phyloP scores from a whole-genome alignment of 1,140 invertebrate genomes.

The Idris sp. region DNA sequence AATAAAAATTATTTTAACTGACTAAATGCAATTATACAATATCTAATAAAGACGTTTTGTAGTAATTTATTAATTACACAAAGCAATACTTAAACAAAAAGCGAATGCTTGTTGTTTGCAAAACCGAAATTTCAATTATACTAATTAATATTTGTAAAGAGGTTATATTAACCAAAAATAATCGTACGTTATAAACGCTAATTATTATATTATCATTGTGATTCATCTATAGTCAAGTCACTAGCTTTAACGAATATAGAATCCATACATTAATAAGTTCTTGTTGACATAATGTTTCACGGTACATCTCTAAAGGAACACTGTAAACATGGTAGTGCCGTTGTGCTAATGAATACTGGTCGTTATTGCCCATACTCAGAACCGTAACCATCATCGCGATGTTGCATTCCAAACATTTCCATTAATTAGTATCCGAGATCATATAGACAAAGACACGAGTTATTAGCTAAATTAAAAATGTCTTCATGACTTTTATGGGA shows the following conservation, averaged over 20 bases:
- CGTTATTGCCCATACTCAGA: conserved; percentile 60
- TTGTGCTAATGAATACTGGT: conserved; percentile 62
- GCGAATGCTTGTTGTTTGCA: no score
- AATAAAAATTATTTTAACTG: no score
- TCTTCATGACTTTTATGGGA: conserved; percentile 26
- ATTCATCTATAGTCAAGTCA: conserved; percentile 39
- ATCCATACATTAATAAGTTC: conserved; percentile 55
- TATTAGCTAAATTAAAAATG: conserved; percentile 62
- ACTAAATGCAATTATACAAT: no score
- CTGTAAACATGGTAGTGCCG: conserved; percentile 57
- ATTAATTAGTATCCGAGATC: conserved; percentile 62
- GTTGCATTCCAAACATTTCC: conserved; percentile 61
- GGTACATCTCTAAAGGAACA: conserved; percentile 61
- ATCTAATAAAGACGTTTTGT: no score
- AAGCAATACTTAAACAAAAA: no score
- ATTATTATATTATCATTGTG: conserved; percentile 47
- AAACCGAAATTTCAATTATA: no score
- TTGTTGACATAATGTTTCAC: conserved; percentile 61
- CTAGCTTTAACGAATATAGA: conserved; percentile 53
- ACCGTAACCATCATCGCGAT: conserved; percentile 51
- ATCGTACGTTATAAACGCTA: conserved; percentile 25
- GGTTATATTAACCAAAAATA: conserved; percentile 8
- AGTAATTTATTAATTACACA: no score
- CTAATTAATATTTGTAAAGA: conserved; percentile 11
- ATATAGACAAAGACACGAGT: conserved; percentile 47